Base-by-base conservation (phyloP, 2,888 invertebrate genomes). In the Diarsia brunnea region DNA sequence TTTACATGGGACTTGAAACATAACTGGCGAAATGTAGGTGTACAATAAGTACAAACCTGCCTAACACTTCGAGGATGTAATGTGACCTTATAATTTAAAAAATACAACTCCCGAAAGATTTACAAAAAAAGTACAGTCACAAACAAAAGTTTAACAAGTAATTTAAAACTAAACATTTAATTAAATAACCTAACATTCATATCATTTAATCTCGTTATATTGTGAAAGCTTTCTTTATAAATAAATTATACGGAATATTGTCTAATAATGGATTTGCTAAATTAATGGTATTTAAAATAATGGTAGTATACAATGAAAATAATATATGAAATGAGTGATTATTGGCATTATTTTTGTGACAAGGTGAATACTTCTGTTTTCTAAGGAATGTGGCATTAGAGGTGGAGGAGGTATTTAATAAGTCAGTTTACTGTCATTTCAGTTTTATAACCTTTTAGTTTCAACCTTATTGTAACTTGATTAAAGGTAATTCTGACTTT, bases 121-220 rank as follows among this genome's bases (percentile, higher is more conserved):
- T 11, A 45, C 38, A 31, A 31, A 64, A 60, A 47, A 63, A n/a
- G 27, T 74, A 70, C 69, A 84, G 55, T 77, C 64, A n/a, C 21
- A 24, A 12, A 69, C 79, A 79, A 86, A 73, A 86, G 58, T 71
- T 55, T 16, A 53, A 64, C 63, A 43, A 47, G 55, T 55, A 2
- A 58, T 67, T 67, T 65, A 43, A 70, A 73, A 43, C 38, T 1
- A 45, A 73, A 58, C 55, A 76, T 67, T 69, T n/a, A 66, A 47
- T 69, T 24, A 69, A 51, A 66, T 27, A 51, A 60, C 58, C 31
- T 55, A 66, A 58, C 61, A 84, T 58, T 70, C 49, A 43, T 68
- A n/a, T 31, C 45, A 66, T 58, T 67, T 79, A 84, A 85, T 82
- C 87, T 86, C 85, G 73, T 61, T 31, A 63, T n/a, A 72, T 82